These are phyloP conservation scores for Champsocephalus esox DNA, from an alignment of 2,797 vertebrate genomes.

Conservation along the genomic window DNA sequence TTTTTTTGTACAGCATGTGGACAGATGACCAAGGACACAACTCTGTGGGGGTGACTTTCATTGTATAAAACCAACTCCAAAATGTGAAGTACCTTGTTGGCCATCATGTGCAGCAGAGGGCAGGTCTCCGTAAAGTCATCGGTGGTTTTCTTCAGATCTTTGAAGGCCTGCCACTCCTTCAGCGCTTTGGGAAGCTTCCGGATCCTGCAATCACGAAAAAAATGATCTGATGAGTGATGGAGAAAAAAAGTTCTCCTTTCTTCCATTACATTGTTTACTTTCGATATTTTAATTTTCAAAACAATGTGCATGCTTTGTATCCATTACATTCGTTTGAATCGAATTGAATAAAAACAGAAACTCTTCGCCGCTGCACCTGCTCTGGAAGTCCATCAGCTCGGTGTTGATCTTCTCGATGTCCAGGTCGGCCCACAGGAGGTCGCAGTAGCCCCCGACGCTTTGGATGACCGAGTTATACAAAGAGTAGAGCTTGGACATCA, in stretches of 20 bases:
- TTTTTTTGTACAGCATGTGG: no score
- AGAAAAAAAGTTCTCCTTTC: no score
- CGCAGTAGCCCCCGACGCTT: slow-evolving; percentile 80
- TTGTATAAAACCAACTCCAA: no score
- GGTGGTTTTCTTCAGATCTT: slow-evolving; percentile 87
- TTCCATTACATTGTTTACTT: no score
- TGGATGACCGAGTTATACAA: slow-evolving; percentile 84
- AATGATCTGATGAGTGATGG: not conserved
- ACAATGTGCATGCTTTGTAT: no score
- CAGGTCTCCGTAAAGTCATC: slow-evolving; percentile 90
- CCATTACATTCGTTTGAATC: no score
- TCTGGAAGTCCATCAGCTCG: slow-evolving; percentile 90
- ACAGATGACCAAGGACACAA: no score
- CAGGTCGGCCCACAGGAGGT: slow-evolving; percentile 87
- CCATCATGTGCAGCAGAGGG: slow-evolving; percentile 90
- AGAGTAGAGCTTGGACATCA: slow-evolving; percentile 87
- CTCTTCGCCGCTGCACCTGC: slow-evolving; percentile 69
- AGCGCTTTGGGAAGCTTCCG: slow-evolving; percentile 87
- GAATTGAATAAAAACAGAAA: no score
- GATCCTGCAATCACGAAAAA: slow-evolving; percentile 72
- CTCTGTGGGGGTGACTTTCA: no score
- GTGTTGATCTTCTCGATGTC: slow-evolving; percentile 86
- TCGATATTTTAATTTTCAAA: no score
- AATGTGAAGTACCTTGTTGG: slow-evolving; percentile 82
- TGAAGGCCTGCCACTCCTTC: slow-evolving; percentile 90